phyloP scores from a whole-genome alignment of 2,113 vertebrate genomes.

The Eulemur macaco region DNA sequence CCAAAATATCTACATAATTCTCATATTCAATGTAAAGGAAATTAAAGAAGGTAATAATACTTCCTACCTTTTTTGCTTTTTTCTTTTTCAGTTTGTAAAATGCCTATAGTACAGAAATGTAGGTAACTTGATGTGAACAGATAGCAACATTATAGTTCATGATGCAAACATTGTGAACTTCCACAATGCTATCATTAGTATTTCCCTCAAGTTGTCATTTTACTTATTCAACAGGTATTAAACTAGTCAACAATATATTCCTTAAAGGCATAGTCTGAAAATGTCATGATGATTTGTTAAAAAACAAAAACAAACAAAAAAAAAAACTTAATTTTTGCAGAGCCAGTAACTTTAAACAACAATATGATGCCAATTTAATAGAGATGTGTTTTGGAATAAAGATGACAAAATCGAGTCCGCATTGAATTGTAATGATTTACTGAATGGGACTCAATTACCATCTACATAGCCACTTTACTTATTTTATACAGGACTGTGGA shows the following conservation, averaged over 20 bases:
- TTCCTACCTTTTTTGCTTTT: neutral
- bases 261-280: neutral
- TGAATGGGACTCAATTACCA: neutral
- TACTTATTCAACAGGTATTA: neutral
- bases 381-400: neutral
- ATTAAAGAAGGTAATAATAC: neutral
- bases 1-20: neutral
- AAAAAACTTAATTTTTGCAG: neutral
- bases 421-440: neutral
- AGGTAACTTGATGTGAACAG: neutral
- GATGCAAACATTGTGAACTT: neutral
- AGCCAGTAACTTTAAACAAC: neutral
- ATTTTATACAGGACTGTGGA: neutral
- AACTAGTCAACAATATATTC: neutral
- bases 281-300: neutral
- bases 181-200: neutral
- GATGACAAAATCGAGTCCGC: constrained; percentile 9
- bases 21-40: neutral
- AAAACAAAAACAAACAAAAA: neutral
- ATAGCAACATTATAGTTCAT: neutral
- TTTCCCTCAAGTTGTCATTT: constrained; percentile 25
- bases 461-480: neutral
- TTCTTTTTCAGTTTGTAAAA: neutral
- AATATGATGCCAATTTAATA: neutral
- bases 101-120: neutral